Conservation (phyloP, 2,888 invertebrate genomes). For the Tinea pellionella region DNA sequence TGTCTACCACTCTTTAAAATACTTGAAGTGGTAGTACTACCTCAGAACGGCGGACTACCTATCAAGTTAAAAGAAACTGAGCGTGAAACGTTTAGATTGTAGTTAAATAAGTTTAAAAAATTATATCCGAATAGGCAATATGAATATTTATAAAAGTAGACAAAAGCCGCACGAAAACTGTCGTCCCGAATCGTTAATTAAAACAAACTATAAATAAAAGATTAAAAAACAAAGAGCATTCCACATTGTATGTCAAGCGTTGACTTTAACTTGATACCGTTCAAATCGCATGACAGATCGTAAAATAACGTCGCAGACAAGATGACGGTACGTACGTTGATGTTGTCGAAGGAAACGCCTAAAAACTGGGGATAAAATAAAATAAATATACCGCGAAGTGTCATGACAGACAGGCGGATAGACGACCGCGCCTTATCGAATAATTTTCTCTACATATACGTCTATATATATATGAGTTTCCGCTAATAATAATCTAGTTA, state of each 20-base stretch:
- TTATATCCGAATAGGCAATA: not conserved
- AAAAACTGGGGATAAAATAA: slow-evolving; percentile 25
- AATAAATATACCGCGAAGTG: slow-evolving; percentile 13
- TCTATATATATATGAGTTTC: not conserved
- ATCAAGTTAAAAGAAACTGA: not conserved
- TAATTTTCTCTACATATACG: not conserved
- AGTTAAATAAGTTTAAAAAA: not conserved
- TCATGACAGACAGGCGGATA: slow-evolving; percentile 7
- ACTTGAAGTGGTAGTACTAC: no score
- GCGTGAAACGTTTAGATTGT: not conserved
- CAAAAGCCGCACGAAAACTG: not conserved
- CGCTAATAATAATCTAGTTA: no score
- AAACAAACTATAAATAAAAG: not conserved
- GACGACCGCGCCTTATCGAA: not conserved
- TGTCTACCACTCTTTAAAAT: no score
- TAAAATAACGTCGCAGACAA: slow-evolving; percentile 34
- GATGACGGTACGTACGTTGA: slow-evolving; percentile 23
- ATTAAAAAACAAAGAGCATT: slow-evolving; percentile 1
- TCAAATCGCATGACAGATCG: slow-evolving; percentile 55
- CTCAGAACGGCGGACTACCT: no score
- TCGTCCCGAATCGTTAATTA: not conserved
- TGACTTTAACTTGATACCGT: slow-evolving; percentile 37
- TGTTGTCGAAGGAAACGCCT: slow-evolving; percentile 18
- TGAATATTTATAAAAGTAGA: not conserved
- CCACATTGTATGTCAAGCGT: not conserved